These are phyloP conservation scores for Orchesellides sinensis DNA, from an alignment of 2,888 invertebrate species.

Conservation along the genomic window DNA sequence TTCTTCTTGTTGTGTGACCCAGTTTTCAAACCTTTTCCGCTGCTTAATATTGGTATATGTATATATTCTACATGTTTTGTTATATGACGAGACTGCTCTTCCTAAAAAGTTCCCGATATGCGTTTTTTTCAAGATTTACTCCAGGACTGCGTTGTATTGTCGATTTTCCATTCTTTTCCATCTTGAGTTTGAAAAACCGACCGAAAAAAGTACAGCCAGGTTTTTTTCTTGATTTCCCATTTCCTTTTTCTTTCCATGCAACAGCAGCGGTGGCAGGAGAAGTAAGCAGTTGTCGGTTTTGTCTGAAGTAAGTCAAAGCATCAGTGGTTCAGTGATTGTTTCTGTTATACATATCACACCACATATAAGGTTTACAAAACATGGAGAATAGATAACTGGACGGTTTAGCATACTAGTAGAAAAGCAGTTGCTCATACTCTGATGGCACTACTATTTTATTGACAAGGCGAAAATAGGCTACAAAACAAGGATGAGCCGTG, in stretches of 20 bases:
- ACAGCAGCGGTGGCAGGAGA: too few relatives aligned
- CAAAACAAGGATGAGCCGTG: background rate
- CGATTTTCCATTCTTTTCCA: too few relatives aligned
- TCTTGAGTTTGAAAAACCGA: too few relatives aligned
- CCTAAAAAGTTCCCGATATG: background rate
- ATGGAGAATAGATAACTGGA: background rate
- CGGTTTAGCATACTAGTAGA: background rate
- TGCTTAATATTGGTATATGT: too few relatives aligned
- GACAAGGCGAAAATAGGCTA: background rate
- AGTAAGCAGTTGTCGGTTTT: background rate
- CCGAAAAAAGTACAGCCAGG: background rate
- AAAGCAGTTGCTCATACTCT: background rate
- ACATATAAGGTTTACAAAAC: background rate
- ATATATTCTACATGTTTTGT: too few relatives aligned
- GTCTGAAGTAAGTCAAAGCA: background rate
- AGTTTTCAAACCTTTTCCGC: slow-evolving; percentile 39
- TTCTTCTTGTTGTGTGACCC: slow-evolving; percentile 23
- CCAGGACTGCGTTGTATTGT: background rate
- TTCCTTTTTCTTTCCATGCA: slow-evolving; percentile 6
- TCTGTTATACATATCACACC: background rate
- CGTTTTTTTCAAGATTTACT: background rate
- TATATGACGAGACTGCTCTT: too few relatives aligned
- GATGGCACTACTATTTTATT: background rate
- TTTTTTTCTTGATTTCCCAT: slow-evolving; percentile 28
- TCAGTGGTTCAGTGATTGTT: slow-evolving; percentile 26